phyloP scores from a whole-genome alignment of 1,140 invertebrate species.

The Ephestia elutella region DNA sequence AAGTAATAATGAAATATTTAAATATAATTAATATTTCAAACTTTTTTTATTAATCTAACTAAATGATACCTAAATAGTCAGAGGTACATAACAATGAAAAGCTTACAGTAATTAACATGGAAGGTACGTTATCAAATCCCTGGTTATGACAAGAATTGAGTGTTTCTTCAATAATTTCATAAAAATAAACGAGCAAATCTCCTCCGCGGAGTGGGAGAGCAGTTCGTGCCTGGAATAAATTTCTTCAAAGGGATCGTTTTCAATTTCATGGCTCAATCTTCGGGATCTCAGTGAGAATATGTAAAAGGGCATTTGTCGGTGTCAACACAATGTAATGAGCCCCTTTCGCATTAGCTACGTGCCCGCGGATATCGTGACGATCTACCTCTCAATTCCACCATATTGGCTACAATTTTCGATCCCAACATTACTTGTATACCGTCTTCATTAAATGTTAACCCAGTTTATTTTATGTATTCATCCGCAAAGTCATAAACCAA shows the following conservation, averaged over 20 bases:
- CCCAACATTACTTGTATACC: not conserved
- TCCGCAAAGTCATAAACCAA: not conserved
- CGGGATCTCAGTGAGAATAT: constrained; percentile 70
- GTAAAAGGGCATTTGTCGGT: constrained; percentile 72
- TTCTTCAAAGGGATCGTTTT: constrained; percentile 73
- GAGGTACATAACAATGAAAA: no score
- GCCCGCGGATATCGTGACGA: constrained; percentile 27
- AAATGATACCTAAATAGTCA: no score
- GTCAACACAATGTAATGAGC: constrained; percentile 71
- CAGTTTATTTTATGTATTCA: not conserved
- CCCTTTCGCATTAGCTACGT: constrained; percentile 52
- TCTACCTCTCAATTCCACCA: no score
- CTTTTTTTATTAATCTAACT: no score
- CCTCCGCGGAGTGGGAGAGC: constrained; percentile 57
- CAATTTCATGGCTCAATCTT: constrained; percentile 74
- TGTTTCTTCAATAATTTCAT: constrained; percentile 68
- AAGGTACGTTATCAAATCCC: not conserved
- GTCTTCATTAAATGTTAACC: not conserved
- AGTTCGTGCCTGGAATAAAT: constrained; percentile 72
- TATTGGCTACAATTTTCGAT: constrained; percentile 14
- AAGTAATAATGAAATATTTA: no score
- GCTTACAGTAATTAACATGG: no score
- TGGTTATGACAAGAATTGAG: constrained; percentile 29
- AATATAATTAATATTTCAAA: no score
- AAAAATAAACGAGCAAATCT: constrained; percentile 73